Base-by-base conservation (phyloP, 2,888 invertebrate species). In the Xanthia icteritia region DNA sequence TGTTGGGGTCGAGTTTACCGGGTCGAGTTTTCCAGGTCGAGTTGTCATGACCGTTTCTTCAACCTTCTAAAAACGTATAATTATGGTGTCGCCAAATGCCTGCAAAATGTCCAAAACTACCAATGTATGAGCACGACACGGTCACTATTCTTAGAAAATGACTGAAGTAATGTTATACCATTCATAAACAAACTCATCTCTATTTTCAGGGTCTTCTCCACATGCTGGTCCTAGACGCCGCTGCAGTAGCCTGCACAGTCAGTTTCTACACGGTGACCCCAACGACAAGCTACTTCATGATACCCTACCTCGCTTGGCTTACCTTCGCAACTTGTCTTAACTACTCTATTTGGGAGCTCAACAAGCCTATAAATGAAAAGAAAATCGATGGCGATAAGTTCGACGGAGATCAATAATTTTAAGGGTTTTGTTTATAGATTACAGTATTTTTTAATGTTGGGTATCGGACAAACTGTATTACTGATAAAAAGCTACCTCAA, bases 231-330 rank as follows among this genome's bases (percentile, higher is more conserved):
- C 85, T 95, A 5, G 90, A 92, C 0, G 94, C 92, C 0, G 93
- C 93, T 0, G 94, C 95, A 0, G 86, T 90, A 0, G 94, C 94
- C 0, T 96, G 96, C 0, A 90, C 95, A 0, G 76, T 91, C 0
- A 90, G 94, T 0, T 96, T 96, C 92, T 82, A 77, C n/a, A 75
- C 73, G 0, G 92, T 94, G n/a, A 89, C 92, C 85, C 92, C 88
- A 63, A 92, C 92, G 0, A 95, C 96, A 0, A 94, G 91, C 0
- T 85, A 88, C 0, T 89, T 96, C 8, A 86, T 96, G 90, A 54
- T 95, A 77, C 96, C 96, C 0, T 95, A 96, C 90, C 88, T 96
- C 5, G 95, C 93, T 0, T 96, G 96, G 96, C 87, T 96, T 31
- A 90, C 91, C 0, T 95, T 93, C 79, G 96, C 96, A 17, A 90